Evolutionary conservation across 2,888 invertebrate genomes (phyloP).

Genomic region (Phania funesta): DNA sequence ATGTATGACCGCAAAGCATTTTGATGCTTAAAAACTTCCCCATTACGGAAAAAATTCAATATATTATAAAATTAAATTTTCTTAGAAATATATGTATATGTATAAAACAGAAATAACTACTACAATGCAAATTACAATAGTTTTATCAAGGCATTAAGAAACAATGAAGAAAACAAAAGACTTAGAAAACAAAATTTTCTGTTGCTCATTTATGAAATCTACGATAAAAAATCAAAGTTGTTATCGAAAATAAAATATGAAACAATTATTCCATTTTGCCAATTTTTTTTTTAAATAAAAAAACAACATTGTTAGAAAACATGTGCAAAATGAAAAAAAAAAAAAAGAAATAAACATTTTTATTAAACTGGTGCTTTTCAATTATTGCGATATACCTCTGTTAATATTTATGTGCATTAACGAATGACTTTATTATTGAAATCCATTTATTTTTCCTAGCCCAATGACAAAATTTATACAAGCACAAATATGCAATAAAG

Average conservation of each 20-base stretch:
- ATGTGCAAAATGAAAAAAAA: constrained; percentile 17
- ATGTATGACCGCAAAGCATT: too few relatives aligned
- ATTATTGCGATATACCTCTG: constrained; percentile 33
- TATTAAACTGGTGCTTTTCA: constrained; percentile 29
- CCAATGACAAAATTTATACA: not conserved
- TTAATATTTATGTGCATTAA: constrained; percentile 15
- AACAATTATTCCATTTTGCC: not conserved
- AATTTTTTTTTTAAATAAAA: not conserved
- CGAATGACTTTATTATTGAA: not conserved
- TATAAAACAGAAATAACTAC: too few relatives aligned
- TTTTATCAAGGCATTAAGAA: too few relatives aligned
- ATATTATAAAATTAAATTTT: too few relatives aligned
- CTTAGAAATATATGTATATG: too few relatives aligned
- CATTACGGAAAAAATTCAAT: too few relatives aligned
- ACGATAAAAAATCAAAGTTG: too few relatives aligned
- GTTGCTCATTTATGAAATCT: too few relatives aligned
- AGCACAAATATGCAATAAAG: not conserved
- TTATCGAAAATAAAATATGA: not conserved
- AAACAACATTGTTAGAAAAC: constrained; percentile 14
- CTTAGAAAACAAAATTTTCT: too few relatives aligned
- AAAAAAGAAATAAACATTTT: constrained; percentile 15
- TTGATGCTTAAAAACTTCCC: too few relatives aligned
- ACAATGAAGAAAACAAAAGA: too few relatives aligned
- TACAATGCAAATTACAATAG: too few relatives aligned
- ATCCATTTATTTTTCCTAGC: not conserved